Conservation (phyloP, 1,140 invertebrate species). For the Drosophila arizonae region DNA sequence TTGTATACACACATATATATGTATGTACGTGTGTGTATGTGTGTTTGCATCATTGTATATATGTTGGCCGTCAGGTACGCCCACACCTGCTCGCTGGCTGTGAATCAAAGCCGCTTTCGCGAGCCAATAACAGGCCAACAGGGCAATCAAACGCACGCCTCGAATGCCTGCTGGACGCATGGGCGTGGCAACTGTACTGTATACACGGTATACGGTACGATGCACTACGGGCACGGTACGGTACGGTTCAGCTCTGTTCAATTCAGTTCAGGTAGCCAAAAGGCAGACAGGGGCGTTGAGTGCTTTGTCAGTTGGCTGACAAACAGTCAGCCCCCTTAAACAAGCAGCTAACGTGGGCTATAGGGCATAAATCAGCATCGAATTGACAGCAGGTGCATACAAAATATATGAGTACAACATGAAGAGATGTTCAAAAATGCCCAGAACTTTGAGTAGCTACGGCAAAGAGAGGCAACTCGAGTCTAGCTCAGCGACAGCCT, state of each 20-base stretch:
- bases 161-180: conserved; percentile 6
- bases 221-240: not conserved
- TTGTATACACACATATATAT: conserved; percentile 2
- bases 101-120: conserved; percentile 59
- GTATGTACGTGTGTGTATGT: not conserved
- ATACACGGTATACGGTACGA: not conserved
- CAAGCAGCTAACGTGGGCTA: not conserved
- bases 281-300: conserved; percentile 13
- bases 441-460: too few species aligned
- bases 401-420: too few species aligned
- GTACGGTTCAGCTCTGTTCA: not conserved
- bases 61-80: not conserved
- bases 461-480: too few species aligned
- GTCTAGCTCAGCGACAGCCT: too few species aligned
- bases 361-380: not conserved
- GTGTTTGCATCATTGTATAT: not conserved
- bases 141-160: conserved; percentile 66
- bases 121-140: conserved; percentile 41
- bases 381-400: not conserved
- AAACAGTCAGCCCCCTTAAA: not conserved
- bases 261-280: conserved; percentile 17
- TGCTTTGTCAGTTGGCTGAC: conserved; percentile 20
- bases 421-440: too few species aligned
- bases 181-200: conserved; percentile 42
- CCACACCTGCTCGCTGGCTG: conserved; percentile 3